These are phyloP conservation scores for Pentamera pediparva DNA, from an alignment of 53 echinoderm and acorn worm species.

Conservation along the genomic window DNA sequence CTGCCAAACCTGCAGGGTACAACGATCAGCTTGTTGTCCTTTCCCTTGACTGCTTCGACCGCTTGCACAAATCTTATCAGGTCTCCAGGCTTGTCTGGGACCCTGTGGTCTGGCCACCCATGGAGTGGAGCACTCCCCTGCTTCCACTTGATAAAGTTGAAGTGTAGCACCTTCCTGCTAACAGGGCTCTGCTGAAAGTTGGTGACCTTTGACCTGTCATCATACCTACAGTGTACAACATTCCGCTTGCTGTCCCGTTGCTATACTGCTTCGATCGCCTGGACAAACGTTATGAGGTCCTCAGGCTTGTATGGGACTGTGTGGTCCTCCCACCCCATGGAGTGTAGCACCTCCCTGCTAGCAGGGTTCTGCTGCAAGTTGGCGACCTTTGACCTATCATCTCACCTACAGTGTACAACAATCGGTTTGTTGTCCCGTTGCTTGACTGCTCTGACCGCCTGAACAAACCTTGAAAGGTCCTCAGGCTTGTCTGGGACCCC, in stretches of 20 bases:
- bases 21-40: constrained; percentile 9
- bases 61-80: constrained; percentile 51
- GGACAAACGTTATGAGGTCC: no score
- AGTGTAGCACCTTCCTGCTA: constrained; percentile 34
- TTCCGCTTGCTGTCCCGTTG: no score
- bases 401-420: constrained; percentile 56
- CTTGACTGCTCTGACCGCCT: constrained; percentile 32
- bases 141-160: constrained; percentile 51
- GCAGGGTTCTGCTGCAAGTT: not conserved
- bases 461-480: constrained; percentile 49
- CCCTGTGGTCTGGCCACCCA: constrained; percentile 72
- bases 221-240: no score
- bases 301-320: no score
- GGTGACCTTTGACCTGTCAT: no score
- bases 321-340: not conserved
- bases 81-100: constrained; percentile 33
- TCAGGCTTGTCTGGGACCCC: constrained; percentile 44
- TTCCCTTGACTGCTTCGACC: constrained; percentile 23
- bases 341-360: constrained; percentile 20
- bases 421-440: constrained; percentile 6
- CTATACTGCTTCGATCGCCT: no score
- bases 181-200: constrained; percentile 16
- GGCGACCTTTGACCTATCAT: no score
- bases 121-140: no score
- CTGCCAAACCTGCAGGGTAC: constrained; percentile 74